Evolutionary conservation across 2,113 vertebrate species (phyloP).

Genomic region (Pogonocichla stellata): DNA sequence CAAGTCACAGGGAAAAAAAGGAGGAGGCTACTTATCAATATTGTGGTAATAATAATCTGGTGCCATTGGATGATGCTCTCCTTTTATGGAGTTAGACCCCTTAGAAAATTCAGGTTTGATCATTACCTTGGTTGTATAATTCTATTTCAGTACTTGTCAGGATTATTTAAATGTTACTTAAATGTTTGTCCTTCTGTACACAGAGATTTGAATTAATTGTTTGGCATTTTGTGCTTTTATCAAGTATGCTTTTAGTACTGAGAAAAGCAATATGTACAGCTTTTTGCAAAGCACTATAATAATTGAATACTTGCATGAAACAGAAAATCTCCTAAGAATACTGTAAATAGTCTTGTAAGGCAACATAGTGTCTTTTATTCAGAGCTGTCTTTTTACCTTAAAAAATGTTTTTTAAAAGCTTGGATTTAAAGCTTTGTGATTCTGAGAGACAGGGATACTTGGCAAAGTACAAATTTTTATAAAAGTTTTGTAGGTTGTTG

Average conservation of each 20-base stretch:
- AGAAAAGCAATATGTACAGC: not conserved
- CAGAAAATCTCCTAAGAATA: not conserved
- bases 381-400: not conserved
- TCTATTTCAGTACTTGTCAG: not conserved
- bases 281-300: not conserved
- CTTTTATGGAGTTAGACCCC: not conserved
- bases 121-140: not conserved
- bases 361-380: not conserved
- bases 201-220: not conserved
- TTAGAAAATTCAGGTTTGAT: not conserved
- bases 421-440: not conserved
- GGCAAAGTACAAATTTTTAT: accelerated
- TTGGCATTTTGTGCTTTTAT: not conserved
- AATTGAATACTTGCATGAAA: not conserved
- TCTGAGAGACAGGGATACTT: not conserved
- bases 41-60: not conserved
- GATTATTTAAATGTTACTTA: not conserved
- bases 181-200: not conserved
- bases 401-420: not conserved
- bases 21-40: not conserved
- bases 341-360: not conserved
- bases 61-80: not conserved
- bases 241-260: not conserved
- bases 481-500: not conserved
- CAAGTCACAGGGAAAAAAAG: not conserved